These are phyloP conservation scores for Sorex fumeus DNA, from an alignment of 2,113 vertebrate genomes.

Conservation along the genomic window DNA sequence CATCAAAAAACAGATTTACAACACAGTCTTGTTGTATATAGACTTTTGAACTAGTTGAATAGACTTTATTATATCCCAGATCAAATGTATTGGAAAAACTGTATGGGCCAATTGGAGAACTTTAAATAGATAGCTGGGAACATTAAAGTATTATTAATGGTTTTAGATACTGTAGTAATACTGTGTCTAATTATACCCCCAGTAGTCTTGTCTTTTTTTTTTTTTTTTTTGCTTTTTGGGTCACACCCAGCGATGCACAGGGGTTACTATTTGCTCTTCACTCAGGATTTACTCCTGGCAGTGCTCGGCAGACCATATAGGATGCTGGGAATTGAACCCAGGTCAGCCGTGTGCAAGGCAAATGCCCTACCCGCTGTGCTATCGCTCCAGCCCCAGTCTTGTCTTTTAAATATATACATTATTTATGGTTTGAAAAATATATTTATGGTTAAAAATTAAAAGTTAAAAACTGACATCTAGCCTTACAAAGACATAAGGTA, in stretches of 20 bases:
- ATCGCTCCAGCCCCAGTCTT: too few relatives aligned
- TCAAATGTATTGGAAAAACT: conserved; percentile 33
- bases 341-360: too few relatives aligned
- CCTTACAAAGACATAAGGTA: neutral
- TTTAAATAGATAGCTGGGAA: conserved; percentile 17
- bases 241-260: too few relatives aligned
- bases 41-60: neutral
- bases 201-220: neutral
- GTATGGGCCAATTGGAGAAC: conserved; percentile 8
- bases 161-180: conserved; percentile 31
- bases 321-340: too few relatives aligned
- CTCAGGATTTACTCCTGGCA: too few relatives aligned
- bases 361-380: too few relatives aligned
- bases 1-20: neutral
- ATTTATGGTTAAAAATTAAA: conserved; percentile 44
- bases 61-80: neutral
- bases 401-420: neutral
- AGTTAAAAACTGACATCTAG: neutral
- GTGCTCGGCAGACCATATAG: too few relatives aligned
- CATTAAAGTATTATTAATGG: conserved; percentile 49
- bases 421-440: neutral
- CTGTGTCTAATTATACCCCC: neutral
- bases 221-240: too few relatives aligned
- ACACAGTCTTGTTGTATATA: neutral
- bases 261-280: too few relatives aligned